A percentile compares a stretch with the other conserved stretches of the same genome.
Evolutionary conservation across 2,888 invertebrate genomes (phyloP).

Genomic region (Cephus sareptanus): DNA sequence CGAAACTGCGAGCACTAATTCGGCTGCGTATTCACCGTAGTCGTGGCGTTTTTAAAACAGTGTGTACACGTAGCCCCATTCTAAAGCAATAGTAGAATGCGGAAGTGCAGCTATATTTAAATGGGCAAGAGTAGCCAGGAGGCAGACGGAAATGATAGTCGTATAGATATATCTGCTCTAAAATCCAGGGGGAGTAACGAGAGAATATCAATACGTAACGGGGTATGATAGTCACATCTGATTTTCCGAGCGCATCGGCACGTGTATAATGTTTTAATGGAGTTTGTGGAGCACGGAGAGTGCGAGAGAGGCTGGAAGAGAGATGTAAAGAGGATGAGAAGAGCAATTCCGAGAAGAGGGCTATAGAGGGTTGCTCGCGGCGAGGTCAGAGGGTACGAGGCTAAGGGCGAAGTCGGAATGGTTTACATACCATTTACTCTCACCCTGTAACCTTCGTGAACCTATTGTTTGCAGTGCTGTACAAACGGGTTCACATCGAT

Average conservation of each 20-base stretch:
- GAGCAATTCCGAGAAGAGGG: neutral
- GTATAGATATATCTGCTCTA: neutral
- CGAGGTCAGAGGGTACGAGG: constrained; percentile 35
- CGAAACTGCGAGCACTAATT: neutral
- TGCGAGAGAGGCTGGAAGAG: constrained; percentile 27
- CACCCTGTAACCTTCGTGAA: constrained; percentile 50
- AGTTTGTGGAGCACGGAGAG: constrained; percentile 61
- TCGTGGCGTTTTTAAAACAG: neutral
- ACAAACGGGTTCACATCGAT: constrained; percentile 56
- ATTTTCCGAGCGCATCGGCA: constrained; percentile 66
- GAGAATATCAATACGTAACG: constrained; percentile 48
- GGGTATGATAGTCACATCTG: constrained; percentile 57
- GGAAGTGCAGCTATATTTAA: neutral
- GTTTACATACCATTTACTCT: constrained; percentile 66
- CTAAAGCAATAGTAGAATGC: neutral
- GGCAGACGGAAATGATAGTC: neutral
- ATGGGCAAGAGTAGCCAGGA: neutral
- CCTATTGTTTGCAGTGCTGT: constrained; percentile 61
- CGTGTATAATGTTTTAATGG: constrained; percentile 67
- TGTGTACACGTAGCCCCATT: neutral
- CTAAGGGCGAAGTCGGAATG: constrained; percentile 59
- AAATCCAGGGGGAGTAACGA: neutral
- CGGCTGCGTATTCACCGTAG: neutral
- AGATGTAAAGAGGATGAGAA: neutral
- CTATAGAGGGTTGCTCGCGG: neutral